These are phyloP conservation scores for Euzophera pinguis DNA, from an alignment of 2,888 invertebrate genomes.

Conservation along the genomic window DNA sequence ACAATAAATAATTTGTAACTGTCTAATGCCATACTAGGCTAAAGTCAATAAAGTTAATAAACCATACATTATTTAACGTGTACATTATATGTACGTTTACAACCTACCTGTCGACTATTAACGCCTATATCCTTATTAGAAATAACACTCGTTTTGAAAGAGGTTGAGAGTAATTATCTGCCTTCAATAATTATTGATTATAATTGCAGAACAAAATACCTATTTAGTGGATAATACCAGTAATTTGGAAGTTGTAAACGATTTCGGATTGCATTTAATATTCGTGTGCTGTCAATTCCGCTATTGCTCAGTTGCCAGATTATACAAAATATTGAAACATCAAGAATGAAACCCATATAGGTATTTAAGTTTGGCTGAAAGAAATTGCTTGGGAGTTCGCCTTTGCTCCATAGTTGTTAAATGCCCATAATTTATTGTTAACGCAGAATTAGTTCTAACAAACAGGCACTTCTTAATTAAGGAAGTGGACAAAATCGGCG, in stretches of 20 bases:
- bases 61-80: neutral
- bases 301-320: neutral
- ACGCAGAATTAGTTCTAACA: too few relatives aligned
- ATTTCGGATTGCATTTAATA: neutral
- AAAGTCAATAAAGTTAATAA: too few relatives aligned
- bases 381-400: too few relatives aligned
- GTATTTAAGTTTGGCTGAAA: too few relatives aligned
- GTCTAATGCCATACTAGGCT: too few relatives aligned
- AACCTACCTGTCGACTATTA: neutral
- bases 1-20: too few relatives aligned
- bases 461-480: too few relatives aligned
- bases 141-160: constrained; percentile 1
- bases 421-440: too few relatives aligned
- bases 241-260: neutral
- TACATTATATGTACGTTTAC: neutral
- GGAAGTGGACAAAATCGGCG: too few relatives aligned
- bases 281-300: neutral
- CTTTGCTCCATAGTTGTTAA: too few relatives aligned
- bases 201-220: neutral
- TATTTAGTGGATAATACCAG: neutral
- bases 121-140: neutral
- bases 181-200: neutral
- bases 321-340: too few relatives aligned
- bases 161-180: neutral
- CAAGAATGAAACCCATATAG: too few relatives aligned